Percentiles rank a stretch among this genome's conserved stretches.
Evolutionary conservation across 2,888 invertebrate genomes (phyloP).

Genomic region (Tetramorium bicarinatum): DNA sequence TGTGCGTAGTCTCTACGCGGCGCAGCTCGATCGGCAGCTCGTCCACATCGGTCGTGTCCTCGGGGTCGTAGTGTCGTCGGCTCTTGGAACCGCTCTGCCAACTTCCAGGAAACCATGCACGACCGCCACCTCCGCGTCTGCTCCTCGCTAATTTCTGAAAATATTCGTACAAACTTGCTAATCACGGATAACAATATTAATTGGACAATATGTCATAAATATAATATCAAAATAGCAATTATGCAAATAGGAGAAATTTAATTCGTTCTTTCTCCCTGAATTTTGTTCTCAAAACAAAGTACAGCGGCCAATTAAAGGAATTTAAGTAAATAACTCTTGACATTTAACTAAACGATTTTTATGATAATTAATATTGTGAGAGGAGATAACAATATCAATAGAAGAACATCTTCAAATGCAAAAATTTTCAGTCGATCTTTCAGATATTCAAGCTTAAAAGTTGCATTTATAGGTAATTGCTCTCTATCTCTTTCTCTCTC

Average conservation of each 20-base stretch:
- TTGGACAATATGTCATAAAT: not conserved
- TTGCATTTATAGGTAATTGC: slow-evolving; percentile 2
- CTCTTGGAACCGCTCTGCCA: slow-evolving; percentile 88
- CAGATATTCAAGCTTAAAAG: not conserved
- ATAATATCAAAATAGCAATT: not conserved
- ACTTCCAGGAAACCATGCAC: slow-evolving; percentile 93
- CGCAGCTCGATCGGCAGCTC: slow-evolving; percentile 96
- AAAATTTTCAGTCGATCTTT: not conserved
- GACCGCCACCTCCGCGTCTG: slow-evolving; percentile 88
- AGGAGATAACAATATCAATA: not conserved
- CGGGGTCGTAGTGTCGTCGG: slow-evolving; percentile 79
- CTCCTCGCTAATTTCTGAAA: slow-evolving; percentile 92
- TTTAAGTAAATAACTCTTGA: slow-evolving; percentile 6
- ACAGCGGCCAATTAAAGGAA: not conserved
- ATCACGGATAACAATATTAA: not conserved
- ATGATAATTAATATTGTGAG: not conserved
- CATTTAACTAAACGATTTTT: not conserved
- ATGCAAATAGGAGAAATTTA: not conserved
- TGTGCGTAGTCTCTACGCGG: slow-evolving; percentile 90
- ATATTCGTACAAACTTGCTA: not conserved
- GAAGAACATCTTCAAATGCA: not conserved
- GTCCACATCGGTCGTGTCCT: slow-evolving; percentile 89
- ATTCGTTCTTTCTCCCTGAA: not conserved
- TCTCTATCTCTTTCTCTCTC: not conserved
- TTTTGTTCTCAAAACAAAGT: not conserved